phyloP scores from a whole-genome alignment of 2,113 vertebrate genomes.

The Penelope pileata region DNA sequence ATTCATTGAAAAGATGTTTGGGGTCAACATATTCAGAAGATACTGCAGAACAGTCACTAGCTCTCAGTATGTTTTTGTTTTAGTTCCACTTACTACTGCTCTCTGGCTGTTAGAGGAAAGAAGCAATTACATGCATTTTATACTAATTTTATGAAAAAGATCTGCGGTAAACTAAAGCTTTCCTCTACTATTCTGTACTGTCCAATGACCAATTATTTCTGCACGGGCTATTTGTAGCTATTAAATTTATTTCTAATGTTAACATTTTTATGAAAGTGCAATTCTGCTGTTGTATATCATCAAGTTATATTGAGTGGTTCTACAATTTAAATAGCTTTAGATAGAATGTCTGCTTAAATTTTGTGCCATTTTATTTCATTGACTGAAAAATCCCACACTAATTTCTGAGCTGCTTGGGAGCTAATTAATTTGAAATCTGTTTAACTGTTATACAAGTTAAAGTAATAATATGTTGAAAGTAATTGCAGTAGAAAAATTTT shows the following conservation, averaged over 20 bases:
- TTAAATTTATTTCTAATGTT: neutral
- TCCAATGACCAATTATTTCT: neutral
- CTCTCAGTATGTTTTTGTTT: neutral
- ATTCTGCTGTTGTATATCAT: neutral
- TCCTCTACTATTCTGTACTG: neutral
- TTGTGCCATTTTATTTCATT: constrained; percentile 40
- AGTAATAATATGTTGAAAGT: constrained; percentile 56
- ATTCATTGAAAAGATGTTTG: neutral
- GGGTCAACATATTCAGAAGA: neutral
- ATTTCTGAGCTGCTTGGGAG: constrained; percentile 46
- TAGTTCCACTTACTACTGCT: neutral
- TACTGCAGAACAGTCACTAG: neutral
- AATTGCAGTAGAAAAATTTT: constrained; percentile 24
- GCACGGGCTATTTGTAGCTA: neutral
- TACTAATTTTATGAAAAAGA: neutral
- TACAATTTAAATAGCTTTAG: constrained; percentile 22
- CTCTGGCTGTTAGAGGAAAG: neutral
- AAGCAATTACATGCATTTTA: neutral
- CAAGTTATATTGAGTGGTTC: neutral
- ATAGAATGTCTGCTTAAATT: constrained; percentile 21
- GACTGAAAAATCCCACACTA: constrained; percentile 38
- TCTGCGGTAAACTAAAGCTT: neutral
- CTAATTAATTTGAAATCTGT: constrained; percentile 65
- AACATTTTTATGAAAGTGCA: constrained; percentile 21
- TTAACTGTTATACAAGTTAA: constrained; percentile 35